A percentile compares a stretch with the other conserved stretches of the same genome.
Conservation (phyloP, 2,113 vertebrate species). For the Brachionichthys hirsutus region DNA sequence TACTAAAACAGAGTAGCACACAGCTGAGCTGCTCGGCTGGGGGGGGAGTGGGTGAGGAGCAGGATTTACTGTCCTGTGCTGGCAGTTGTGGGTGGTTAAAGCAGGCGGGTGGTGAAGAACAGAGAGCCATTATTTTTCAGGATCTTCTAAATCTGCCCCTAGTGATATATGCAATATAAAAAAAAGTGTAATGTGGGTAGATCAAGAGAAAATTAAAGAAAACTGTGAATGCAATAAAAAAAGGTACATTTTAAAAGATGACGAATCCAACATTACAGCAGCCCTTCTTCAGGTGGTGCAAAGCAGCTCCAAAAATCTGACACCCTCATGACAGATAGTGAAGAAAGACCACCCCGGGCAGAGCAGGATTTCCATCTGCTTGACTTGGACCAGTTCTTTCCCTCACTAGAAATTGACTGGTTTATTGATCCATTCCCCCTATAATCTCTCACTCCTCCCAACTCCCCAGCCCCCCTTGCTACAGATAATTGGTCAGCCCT, state of each 20-base stretch:
- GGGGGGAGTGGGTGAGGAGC: conserved; percentile 57
- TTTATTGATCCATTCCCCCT: conserved; percentile 75
- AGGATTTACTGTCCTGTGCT: conserved; percentile 73
- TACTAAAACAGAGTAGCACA: conserved; percentile 42
- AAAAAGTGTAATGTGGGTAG: conserved; percentile 48
- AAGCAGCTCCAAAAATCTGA: background rate
- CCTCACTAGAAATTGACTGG: conserved; percentile 74
- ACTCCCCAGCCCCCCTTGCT: conserved; percentile 40
- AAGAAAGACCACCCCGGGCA: conserved; percentile 52
- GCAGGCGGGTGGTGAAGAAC: conserved; percentile 59
- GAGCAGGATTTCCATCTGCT: conserved; percentile 71
- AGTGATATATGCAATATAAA: conserved; percentile 59
- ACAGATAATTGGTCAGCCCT: conserved; percentile 65
- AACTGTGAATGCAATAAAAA: conserved; percentile 19
- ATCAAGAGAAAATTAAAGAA: conserved; percentile 29
- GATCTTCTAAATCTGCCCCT: conserved; percentile 55
- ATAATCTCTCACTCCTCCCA: conserved; percentile 62
- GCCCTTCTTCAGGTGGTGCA: conserved; percentile 18
- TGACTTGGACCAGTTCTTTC: conserved; percentile 73
- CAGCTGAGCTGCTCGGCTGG: conserved; percentile 44
- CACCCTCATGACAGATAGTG: conserved; percentile 31
- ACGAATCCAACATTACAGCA: background rate
- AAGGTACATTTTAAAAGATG: conserved; percentile 33
- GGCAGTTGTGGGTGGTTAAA: conserved; percentile 72
- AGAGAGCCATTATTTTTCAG: conserved; percentile 64